phyloP scores from a whole-genome alignment of 2,113 vertebrate genomes.

The Mugil cephalus region DNA sequence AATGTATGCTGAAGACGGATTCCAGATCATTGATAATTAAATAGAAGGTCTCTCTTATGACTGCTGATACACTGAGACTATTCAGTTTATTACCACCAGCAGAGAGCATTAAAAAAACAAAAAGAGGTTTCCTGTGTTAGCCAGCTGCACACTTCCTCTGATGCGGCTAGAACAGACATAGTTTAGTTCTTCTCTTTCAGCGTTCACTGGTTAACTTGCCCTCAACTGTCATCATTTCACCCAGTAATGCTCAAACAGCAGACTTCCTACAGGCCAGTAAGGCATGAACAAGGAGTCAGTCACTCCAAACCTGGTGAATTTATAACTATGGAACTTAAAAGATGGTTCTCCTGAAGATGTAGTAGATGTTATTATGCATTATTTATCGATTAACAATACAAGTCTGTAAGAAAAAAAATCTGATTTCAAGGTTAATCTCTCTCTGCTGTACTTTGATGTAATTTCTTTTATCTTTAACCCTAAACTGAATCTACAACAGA shows the following conservation, averaged over 20 bases:
- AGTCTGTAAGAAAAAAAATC: not conserved
- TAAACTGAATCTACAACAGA: not conserved
- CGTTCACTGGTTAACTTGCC: constrained; percentile 6
- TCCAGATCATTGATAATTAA: constrained; percentile 15
- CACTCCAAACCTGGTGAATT: constrained; percentile 3
- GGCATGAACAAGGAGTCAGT: constrained; percentile 10
- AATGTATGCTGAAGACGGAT: constrained; percentile 23
- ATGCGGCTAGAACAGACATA: not conserved
- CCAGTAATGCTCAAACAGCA: constrained; percentile 46
- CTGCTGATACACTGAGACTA: not conserved
- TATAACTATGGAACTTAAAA: not conserved
- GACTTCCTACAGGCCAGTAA: constrained; percentile 38
- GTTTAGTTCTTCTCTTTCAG: not conserved
- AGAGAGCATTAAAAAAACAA: constrained; percentile 7
- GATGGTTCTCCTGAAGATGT: not conserved
- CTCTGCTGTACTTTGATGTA: not conserved
- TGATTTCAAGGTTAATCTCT: not conserved
- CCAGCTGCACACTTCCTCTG: not conserved
- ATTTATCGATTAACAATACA: no score
- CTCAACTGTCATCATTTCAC: constrained; percentile 9
- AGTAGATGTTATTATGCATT: not conserved
- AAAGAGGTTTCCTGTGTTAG: not conserved
- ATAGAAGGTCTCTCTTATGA: not conserved
- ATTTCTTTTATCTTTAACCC: not conserved
- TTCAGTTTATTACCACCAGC: not conserved